Percentiles rank a stretch among this genome's conserved stretches.
Conservation (phyloP, 2,797 vertebrate species). For the Hippoglossus hippoglossus region DNA sequence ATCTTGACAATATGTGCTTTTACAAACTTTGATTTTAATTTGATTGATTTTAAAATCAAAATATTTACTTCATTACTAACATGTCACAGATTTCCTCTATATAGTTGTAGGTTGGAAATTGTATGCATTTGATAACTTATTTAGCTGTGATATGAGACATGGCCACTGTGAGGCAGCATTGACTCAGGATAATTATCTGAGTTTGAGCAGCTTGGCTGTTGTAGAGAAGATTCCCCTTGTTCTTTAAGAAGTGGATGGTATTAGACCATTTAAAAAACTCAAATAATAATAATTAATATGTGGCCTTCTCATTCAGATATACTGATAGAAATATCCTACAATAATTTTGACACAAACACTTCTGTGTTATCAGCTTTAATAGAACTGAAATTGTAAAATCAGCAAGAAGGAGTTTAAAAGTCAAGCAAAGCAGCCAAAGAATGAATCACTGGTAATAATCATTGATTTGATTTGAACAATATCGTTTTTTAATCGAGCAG, state of each 20-base stretch:
- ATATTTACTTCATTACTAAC: not conserved
- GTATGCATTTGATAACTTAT: not conserved
- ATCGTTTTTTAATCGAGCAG: not conserved
- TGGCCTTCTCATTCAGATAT: no score
- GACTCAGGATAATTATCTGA: not conserved
- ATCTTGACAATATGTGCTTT: not conserved
- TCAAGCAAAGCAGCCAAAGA: no score
- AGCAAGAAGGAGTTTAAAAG: no score
- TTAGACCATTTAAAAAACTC: no score
- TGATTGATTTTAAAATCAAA: not conserved
- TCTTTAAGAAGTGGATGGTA: not conserved
- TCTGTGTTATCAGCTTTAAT: no score
- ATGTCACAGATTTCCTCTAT: not conserved
- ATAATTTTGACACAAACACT: no score
- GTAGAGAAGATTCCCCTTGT: not conserved
- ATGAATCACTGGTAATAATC: no score
- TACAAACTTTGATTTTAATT: not conserved
- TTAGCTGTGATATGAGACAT: conserved; percentile 10
- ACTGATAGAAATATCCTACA: no score
- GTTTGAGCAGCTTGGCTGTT: not conserved
- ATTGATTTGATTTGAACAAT: no score
- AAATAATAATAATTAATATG: no score
- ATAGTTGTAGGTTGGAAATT: not conserved
- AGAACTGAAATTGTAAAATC: no score
- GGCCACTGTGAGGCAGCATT: conserved; percentile 35